These are phyloP conservation scores for Troilus luridus DNA, from an alignment of 2,888 invertebrate species.

Conservation along the genomic window DNA sequence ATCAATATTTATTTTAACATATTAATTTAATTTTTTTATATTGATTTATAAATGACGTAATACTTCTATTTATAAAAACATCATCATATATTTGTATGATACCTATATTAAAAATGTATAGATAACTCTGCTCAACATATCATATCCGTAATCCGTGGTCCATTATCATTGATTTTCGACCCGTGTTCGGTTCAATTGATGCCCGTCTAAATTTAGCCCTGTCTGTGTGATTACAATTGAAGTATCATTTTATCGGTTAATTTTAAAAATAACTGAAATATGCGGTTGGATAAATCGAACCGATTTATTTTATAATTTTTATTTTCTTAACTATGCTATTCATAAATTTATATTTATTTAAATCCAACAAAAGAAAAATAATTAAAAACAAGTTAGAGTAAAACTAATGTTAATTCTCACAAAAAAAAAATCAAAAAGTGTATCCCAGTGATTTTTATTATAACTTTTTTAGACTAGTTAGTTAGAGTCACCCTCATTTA, in stretches of 20 bases:
- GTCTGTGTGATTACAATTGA: conserved; percentile 15
- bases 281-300: background rate
- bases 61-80: background rate
- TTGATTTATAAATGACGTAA: background rate
- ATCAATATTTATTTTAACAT: background rate
- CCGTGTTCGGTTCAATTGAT: conserved; percentile 35
- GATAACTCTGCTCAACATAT: background rate
- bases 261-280: background rate
- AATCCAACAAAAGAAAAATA: background rate
- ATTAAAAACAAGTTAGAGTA: no score
- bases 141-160: background rate
- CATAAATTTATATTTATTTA: background rate
- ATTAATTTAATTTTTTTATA: background rate
- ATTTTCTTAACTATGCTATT: no score
- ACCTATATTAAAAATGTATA: background rate
- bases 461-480: no score
- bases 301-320: background rate
- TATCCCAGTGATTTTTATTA: no score
- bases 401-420: no score
- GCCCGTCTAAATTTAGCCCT: conserved; percentile 1
- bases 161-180: conserved; percentile 34
- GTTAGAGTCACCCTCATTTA: no score
- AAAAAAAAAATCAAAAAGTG: no score
- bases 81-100: background rate
- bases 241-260: background rate